Evolutionary conservation across 2,113 vertebrate species (phyloP).

Genomic region (Sardina pilchardus): DNA sequence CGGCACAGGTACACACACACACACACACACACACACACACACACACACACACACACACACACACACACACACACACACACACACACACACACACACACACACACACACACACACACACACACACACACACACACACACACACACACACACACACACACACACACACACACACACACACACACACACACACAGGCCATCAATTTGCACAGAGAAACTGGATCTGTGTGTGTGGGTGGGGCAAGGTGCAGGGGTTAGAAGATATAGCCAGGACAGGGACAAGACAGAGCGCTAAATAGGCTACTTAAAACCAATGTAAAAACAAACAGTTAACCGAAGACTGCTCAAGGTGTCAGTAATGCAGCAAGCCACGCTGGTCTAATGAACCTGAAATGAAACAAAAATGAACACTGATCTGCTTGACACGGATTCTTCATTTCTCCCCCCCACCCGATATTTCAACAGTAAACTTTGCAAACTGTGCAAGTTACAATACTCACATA

Average conservation of each 20-base stretch:
- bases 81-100: too few species aligned
- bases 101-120: too few species aligned
- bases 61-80: too few species aligned
- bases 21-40: not conserved
- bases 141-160: not conserved
- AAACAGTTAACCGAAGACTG: not conserved
- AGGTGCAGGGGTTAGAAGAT: not conserved
- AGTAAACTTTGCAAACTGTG: not conserved
- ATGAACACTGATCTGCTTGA: not conserved
- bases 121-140: constrained; percentile 3
- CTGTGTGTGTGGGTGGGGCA: not conserved
- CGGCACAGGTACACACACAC: too few species aligned
- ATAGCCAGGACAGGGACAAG: not conserved
- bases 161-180: not conserved
- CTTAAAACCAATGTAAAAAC: not conserved
- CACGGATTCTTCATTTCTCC: not conserved
- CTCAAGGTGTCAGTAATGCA: not conserved
- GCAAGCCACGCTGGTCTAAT: not conserved
- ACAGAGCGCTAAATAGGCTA: too few species aligned
- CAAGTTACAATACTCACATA: not conserved
- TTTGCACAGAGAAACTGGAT: not conserved
- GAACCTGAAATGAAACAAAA: not conserved
- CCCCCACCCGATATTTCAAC: not conserved
- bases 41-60: not conserved
- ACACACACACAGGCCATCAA: not conserved